Percentiles rank a stretch among this genome's conserved stretches.
These are phyloP conservation scores for Edolisoma coerulescens DNA, from an alignment of 2,113 vertebrate genomes.

Conservation along the genomic window DNA sequence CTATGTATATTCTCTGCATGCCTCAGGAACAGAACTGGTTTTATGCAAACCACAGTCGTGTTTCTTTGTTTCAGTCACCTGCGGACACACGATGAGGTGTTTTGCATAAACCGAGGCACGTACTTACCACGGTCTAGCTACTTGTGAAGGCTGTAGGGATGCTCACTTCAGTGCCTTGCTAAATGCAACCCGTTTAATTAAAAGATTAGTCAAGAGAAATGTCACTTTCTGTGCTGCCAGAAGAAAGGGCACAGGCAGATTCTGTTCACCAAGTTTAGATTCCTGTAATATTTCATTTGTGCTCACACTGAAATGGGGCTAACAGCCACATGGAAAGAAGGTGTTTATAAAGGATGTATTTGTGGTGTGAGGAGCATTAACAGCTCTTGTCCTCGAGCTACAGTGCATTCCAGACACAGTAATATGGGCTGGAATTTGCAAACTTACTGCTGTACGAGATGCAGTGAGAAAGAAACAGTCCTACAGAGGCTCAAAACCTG, in stretches of 20 bases:
- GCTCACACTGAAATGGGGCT: background rate
- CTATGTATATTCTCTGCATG: background rate
- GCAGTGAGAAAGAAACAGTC: background rate
- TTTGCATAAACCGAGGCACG: background rate
- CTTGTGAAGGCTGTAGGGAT: background rate
- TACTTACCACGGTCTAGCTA: background rate
- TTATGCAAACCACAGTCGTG: background rate
- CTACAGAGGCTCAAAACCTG: background rate
- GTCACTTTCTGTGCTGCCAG: background rate
- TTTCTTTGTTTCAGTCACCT: background rate
- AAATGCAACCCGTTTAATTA: background rate
- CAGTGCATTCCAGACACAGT: background rate
- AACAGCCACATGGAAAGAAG: background rate
- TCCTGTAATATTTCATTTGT: background rate
- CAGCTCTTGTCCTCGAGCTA: background rate
- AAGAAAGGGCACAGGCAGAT: background rate
- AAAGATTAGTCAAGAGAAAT: background rate
- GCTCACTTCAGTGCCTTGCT: background rate
- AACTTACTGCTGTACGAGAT: background rate
- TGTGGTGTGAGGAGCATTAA: background rate
- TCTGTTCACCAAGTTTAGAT: background rate
- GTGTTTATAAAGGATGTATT: background rate
- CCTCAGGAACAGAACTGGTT: background rate
- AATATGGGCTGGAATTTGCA: background rate
- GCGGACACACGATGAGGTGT: fast-evolving